phyloP scores from a whole-genome alignment of 2,888 invertebrate species.

The Cheilosia scutellata region DNA sequence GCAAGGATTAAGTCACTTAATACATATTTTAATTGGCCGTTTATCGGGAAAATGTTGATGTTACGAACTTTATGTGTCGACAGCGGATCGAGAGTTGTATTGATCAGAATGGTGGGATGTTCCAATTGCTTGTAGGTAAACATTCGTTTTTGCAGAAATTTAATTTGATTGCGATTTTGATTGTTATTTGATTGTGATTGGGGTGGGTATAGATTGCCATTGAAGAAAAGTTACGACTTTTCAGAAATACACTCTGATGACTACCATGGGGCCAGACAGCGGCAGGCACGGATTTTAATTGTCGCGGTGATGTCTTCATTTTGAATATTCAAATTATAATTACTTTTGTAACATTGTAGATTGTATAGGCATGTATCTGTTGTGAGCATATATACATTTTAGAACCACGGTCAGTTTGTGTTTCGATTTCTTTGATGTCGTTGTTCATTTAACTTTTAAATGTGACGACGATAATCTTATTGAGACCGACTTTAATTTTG shows the following conservation, averaged over 20 bases:
- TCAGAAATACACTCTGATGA: neutral
- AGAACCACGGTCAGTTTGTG: no score
- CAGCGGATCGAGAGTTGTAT: constrained; percentile 46
- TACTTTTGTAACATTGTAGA: constrained; percentile 1
- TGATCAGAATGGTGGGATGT: constrained; percentile 53
- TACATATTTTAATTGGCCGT: constrained; percentile 70
- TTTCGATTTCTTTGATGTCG: no score
- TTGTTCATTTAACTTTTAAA: no score
- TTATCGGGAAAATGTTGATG: constrained; percentile 67
- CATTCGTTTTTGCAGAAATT: constrained; percentile 63
- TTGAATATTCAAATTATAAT: neutral
- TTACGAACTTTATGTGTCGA: constrained; percentile 51
- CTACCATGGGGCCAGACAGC: constrained; percentile 6
- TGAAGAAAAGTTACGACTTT: constrained; percentile 35
- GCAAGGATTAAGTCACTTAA: constrained; percentile 68
- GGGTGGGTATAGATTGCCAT: constrained; percentile 26
- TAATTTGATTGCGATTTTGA: constrained; percentile 73
- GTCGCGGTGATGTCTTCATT: constrained; percentile 45
- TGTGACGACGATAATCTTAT: no score
- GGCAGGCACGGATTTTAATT: constrained; percentile 2
- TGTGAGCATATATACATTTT: neutral
- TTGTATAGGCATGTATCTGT: neutral
- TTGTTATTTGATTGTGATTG: constrained; percentile 71
- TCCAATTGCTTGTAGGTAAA: constrained; percentile 65
- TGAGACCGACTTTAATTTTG: no score